Evolutionary conservation across 1,140 invertebrate species (phyloP), one percentile per base, ranked within the genome.

Genomic region (Wasmannia auropunctata): DNA sequence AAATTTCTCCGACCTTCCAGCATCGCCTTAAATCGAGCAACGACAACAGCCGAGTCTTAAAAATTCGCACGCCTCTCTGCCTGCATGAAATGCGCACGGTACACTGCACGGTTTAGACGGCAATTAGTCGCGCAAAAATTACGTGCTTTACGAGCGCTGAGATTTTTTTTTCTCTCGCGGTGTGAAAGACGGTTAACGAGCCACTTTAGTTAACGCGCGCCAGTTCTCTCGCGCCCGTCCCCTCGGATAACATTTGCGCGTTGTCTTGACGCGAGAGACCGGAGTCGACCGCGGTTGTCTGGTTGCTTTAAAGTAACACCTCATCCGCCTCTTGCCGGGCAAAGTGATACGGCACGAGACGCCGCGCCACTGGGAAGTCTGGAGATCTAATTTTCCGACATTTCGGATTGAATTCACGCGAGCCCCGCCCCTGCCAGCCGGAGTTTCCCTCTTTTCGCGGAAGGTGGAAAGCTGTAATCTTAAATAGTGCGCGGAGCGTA

Each of bases 341-440:
- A 60, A 74, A 80, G 81, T 86, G 88, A 86, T 88, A 88, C 60
- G 67, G 65, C 58, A 31, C 25, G 54, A 77, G 84, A 90, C 81
- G 46, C 60, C 63, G 37, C 51, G 37, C 51, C 43, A 14, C 51
- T 81, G 43, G n/a, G 49, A 72, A 84, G 54, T 75, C 60, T n/a
- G n/a, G 46, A 84, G 89, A 88, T 90, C 86, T 91, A 91, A 91
- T 91, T 91, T 91, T 81, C 88, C 63, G 80, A 90, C 89, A 56
- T 91, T 89, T 87, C 88, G 87, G 89, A 91, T 91, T 91, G 91
- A 91, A 91, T 91, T 85, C 81, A 65, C 74, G 62, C 76, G 85
- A 70, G 77, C 80, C 62, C 51, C 51, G 58, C 46, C 49, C 37
- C 22, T 46, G 67, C 46, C 58, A 76, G 16, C 25, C 56, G 25